These are phyloP conservation scores for Apus apus DNA, from an alignment of 2,113 vertebrate species.

Conservation along the genomic window DNA sequence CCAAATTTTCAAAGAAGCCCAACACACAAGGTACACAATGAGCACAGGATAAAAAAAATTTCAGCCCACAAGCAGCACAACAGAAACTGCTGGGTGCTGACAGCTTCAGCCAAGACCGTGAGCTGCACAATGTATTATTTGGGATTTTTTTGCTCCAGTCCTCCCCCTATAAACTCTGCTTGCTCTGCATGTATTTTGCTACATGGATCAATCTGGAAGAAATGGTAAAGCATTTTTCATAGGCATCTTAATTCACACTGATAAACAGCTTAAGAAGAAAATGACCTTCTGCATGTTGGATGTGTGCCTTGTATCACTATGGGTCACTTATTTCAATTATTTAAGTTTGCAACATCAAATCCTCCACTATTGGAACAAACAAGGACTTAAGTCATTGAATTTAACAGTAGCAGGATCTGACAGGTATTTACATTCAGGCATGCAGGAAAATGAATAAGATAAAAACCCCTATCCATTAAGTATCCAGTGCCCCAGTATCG, in stretches of 20 bases:
- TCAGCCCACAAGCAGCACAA: not conserved
- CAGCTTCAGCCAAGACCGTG: not conserved
- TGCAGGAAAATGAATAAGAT: slow-evolving; percentile 11
- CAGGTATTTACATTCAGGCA: slow-evolving; percentile 10
- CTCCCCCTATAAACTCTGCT: slow-evolving; percentile 24
- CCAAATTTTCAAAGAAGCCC: slow-evolving; percentile 45
- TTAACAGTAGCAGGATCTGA: slow-evolving; percentile 7
- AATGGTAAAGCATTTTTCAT: slow-evolving; percentile 13
- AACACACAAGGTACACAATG: slow-evolving; percentile 29
- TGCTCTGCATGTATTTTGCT: slow-evolving; percentile 45
- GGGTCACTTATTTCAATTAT: slow-evolving; percentile 53
- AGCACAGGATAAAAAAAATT: not conserved
- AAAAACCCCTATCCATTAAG: not conserved
- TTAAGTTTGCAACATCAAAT: slow-evolving; percentile 44
- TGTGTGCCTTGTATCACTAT: not conserved
- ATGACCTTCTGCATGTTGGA: slow-evolving; percentile 24
- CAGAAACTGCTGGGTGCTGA: slow-evolving; percentile 4
- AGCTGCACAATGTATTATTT: not conserved
- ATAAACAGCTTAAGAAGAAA: slow-evolving; percentile 33
- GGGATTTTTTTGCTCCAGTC: not conserved
- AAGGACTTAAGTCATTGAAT: not conserved
- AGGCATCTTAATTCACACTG: slow-evolving; percentile 43
- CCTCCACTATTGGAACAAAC: not conserved
- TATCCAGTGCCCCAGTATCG: not conserved
- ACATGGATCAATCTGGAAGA: slow-evolving; percentile 18